phyloP scores from a whole-genome alignment of 2,113 vertebrate species.

The Sylvia atricapilla region DNA sequence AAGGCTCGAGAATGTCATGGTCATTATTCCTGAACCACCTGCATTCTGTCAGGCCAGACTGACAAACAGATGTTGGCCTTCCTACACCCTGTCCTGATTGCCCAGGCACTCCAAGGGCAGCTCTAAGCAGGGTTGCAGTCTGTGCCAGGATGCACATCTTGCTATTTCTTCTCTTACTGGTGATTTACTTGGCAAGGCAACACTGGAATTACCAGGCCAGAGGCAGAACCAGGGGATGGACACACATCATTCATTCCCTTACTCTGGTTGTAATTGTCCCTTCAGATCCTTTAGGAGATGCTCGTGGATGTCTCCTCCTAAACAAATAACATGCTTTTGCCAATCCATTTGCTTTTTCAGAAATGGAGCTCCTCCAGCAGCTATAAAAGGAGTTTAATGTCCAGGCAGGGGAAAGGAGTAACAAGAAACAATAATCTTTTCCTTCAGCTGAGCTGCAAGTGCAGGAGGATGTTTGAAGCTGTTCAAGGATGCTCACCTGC shows the following conservation, averaged over 20 bases:
- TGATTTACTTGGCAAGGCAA: background rate
- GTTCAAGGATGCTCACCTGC: background rate
- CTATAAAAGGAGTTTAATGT: background rate
- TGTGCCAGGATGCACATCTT: background rate
- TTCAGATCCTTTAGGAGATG: background rate
- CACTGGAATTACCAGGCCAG: background rate
- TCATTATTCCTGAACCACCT: background rate
- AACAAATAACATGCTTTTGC: background rate
- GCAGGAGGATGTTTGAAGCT: background rate
- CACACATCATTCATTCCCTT: background rate
- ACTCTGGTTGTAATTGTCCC: accelerated
- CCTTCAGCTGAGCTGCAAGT: background rate
- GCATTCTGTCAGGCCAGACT: background rate
- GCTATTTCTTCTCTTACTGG: background rate
- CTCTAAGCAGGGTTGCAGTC: background rate
- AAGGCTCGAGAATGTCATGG: background rate
- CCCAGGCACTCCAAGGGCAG: background rate
- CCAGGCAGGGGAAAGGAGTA: background rate
- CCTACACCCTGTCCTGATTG: background rate
- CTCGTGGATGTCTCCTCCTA: accelerated
- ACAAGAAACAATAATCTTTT: background rate
- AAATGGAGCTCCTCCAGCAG: background rate
- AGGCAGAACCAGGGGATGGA: background rate
- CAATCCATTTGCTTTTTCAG: background rate
- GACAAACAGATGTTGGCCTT: background rate